Base-by-base conservation (phyloP, 2,797 vertebrate species). In the Neosilurus hyrtlii region DNA sequence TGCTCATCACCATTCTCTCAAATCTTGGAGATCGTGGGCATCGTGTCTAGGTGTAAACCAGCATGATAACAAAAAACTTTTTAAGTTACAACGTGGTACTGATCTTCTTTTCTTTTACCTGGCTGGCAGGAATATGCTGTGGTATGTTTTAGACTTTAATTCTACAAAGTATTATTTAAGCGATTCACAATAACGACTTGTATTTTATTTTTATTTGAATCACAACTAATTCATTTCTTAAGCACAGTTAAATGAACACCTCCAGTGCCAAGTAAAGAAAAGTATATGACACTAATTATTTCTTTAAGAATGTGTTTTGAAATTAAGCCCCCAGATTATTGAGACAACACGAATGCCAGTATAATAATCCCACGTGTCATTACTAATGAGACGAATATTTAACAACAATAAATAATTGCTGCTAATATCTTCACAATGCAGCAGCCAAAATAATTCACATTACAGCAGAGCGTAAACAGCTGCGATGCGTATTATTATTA, bases 261-360 rank as follows among this genome's bases (percentile, higher is more conserved):
- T 61, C 57, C 7, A 1, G 35, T 61, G 74, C 57, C 1, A 26
- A 43, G 74, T 15, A 18, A 59, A 9, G 6, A 75, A 35, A 18
- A 43, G 30, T 37, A 22, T 12, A 22, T 43, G 43, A 43, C 26
- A 37, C 20, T 15, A 75, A 75, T 61, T 61, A 61, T 43, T 75
- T 61, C 30, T 37, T 56, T 59, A 61, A 61, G 56, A 11, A 30
- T 37, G 20, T 76, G 35, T 43, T 43, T 61, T 61, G 20, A 12
- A 74, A 74, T 35, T 24, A 61, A 62, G 43, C 9, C 59, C 49
- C n/a, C 7, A 2, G 74, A 77, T 62, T 62, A 77, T 62, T 62
- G 56, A 59, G 56, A 59, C 35, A 76, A 76, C 16, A 76, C 51
- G 59, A 63, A 78, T 63, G 20, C 74, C 24, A 56, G 57, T 76